phyloP scores from a whole-genome alignment of 2,797 vertebrate genomes.

The Dryobates pubescens region DNA sequence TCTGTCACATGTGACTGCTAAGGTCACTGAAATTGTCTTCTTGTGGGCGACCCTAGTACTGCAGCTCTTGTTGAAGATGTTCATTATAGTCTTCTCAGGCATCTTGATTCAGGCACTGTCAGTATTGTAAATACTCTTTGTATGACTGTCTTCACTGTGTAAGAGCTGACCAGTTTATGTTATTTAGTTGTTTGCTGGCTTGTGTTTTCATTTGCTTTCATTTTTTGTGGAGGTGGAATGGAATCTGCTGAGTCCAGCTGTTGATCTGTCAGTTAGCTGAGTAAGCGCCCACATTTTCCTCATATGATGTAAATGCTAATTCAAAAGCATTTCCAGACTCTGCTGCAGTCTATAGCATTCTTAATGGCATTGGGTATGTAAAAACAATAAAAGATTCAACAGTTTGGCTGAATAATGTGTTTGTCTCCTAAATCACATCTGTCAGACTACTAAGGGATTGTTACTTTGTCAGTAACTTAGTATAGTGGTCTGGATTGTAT shows the following conservation, averaged over 20 bases:
- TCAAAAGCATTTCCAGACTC: neutral
- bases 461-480: neutral
- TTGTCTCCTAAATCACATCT: neutral
- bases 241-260: neutral
- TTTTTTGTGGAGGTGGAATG: neutral
- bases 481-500: neutral
- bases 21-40: neutral
- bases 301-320: neutral
- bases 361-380: neutral
- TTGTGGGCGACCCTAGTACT: neutral
- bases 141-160: neutral
- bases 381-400: neutral
- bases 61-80: neutral
- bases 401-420: neutral
- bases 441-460: neutral
- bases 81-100: neutral
- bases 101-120: neutral
- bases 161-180: neutral
- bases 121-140: neutral
- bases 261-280: neutral
- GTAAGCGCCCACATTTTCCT: neutral
- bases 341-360: neutral
- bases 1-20: rapidly evolving
- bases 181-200: neutral
- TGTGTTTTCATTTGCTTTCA: neutral